Percentiles rank a stretch among this genome's conserved stretches.
Conservation (phyloP, 2,797 vertebrate genomes). For the Danio jaintianensis region DNA sequence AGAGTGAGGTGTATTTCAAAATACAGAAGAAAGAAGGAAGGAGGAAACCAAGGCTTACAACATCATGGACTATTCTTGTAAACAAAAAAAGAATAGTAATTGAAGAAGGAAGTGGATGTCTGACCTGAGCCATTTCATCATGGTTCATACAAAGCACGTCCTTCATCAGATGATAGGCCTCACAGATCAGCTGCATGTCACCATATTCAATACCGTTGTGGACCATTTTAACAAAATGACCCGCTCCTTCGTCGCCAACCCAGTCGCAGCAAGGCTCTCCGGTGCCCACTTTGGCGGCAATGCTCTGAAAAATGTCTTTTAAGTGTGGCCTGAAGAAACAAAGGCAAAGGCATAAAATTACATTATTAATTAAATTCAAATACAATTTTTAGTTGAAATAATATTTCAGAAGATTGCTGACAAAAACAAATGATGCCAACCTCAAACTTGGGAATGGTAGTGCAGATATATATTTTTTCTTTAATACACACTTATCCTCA, state of each 20-base stretch:
- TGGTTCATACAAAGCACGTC: conserved; percentile 91
- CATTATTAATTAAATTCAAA: no score
- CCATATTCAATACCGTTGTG: conserved; percentile 99
- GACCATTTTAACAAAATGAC: conserved; percentile 99
- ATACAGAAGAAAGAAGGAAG: conserved; percentile 36
- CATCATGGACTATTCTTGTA: neutral
- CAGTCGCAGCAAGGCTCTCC: conserved; percentile 98
- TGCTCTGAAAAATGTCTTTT: conserved; percentile 95
- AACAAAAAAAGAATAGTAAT: neutral
- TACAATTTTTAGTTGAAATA: no score
- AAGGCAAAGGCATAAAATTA: neutral
- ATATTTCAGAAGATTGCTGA: no score
- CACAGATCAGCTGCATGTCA: conserved; percentile 99
- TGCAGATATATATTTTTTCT: neutral
- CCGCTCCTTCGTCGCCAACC: conserved; percentile 97
- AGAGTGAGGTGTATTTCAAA: conserved; percentile 22
- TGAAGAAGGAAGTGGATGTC: conserved; percentile 29
- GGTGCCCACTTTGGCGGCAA: conserved; percentile 94
- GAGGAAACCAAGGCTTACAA: conserved; percentile 41
- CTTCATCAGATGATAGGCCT: conserved; percentile 98
- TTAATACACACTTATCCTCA: conserved; percentile 67
- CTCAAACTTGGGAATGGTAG: no score
- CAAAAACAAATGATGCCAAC: no score
- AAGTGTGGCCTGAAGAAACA: conserved; percentile 87
- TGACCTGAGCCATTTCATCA: conserved; percentile 90